Percentiles rank a stretch among this genome's conserved stretches.
These are phyloP conservation scores for Notolabrus celidotus DNA, from an alignment of 2,797 vertebrate species.

Conservation along the genomic window DNA sequence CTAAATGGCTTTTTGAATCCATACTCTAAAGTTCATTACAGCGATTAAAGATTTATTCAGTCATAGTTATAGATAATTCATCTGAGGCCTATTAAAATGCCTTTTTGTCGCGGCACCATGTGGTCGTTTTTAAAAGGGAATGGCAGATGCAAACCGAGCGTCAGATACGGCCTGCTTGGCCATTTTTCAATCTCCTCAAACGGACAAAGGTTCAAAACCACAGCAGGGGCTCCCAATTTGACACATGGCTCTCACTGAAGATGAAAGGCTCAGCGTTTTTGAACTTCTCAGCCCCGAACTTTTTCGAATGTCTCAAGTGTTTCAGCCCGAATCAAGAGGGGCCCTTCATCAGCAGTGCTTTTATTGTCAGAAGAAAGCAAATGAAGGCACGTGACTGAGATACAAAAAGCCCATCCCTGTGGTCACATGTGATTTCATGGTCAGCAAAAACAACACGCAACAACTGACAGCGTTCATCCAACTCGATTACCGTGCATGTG, in stretches of 20 bases:
- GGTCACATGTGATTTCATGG: background rate
- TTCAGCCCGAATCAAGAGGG: conserved; percentile 21
- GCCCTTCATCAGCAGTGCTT: conserved; percentile 38
- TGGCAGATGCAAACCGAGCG: conserved; percentile 49
- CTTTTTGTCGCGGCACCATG: conserved; percentile 71
- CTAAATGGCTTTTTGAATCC: conserved; percentile 84
- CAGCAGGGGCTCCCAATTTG: conserved; percentile 42
- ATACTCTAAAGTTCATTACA: conserved; percentile 85
- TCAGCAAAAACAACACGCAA: background rate
- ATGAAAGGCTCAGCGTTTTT: conserved; percentile 49
- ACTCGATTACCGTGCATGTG: background rate
- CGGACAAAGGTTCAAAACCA: conserved; percentile 46
- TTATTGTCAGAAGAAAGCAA: conserved; percentile 27
- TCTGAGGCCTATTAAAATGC: conserved; percentile 78
- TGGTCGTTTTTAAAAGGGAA: conserved; percentile 59
- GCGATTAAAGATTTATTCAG: conserved; percentile 83
- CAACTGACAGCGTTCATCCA: background rate
- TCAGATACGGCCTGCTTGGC: conserved; percentile 1
- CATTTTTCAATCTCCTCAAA: conserved; percentile 43
- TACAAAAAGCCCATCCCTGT: conserved; percentile 1
- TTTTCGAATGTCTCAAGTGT: conserved; percentile 35
- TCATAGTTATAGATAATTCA: conserved; percentile 82
- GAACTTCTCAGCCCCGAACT: conserved; percentile 37
- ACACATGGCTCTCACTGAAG: conserved; percentile 42
- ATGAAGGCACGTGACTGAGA: conserved; percentile 10